Evolutionary conservation across 2,888 invertebrate genomes (phyloP), one percentile per base, ranked within the genome.

Genomic region (Sinodicranocentrus sp.): DNA sequence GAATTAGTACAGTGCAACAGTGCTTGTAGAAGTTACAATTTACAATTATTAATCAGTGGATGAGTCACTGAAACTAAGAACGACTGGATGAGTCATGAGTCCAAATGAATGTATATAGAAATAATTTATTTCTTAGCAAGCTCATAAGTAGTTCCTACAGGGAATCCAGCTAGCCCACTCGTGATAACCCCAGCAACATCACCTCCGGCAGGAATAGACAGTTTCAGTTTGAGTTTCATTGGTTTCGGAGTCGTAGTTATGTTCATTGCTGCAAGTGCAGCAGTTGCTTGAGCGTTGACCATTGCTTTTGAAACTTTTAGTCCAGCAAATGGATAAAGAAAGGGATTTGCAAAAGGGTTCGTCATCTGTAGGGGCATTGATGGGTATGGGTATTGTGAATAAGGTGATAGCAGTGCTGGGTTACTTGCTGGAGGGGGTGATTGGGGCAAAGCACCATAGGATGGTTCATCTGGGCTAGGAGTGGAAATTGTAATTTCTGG

Each of bases 171-270:
- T n/a, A 78, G 61, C 39, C 79, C 68, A 17, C 68, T 26, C n/a
- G 80, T 65, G 19, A 82, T 71, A 44, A 84, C 76, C 52, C 63
- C 59, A 10, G 86, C 77, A 6, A 84, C 13, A 21, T 84, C 65
- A 26, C 71, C 65, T 15, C 84, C 84, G 5, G 76, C 77, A 3
- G 86, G 86, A n/a, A 86, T 70, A 17, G 79, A 75, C 21, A 86
- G 79, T 77, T 86, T 86, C 17, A 86, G 71, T 33, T 86, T 84
- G 13, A 86, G 43, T 77, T 86, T 86, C 6, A 79, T 39, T 10
- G 85, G 85, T 43, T 86, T 86, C 26, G 86, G 59, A 6, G 86
- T 86, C 1, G 86, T 86, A 1, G 86, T 86, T 28, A 86, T 86
- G 23, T 73, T 83, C 28, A 76, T n/a, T 0, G 84, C 76, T 1